Base-by-base conservation (phyloP, 2,113 vertebrate genomes). In the Uria lomvia region DNA sequence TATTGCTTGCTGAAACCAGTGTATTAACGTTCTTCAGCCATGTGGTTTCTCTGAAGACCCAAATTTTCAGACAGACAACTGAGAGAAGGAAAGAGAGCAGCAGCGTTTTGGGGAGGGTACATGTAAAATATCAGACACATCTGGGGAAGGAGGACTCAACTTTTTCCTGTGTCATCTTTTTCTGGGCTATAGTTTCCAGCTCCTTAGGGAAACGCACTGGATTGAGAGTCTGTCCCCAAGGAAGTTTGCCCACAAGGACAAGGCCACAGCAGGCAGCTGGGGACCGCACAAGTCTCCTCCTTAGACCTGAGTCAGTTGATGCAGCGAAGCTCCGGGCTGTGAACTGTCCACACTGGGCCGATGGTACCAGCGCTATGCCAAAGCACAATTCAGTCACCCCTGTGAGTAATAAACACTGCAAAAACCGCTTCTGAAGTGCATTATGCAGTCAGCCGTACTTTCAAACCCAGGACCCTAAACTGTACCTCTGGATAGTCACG, bases 261-360 rank as follows among this genome's bases (percentile, higher is more conserved):
- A 67, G 87, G 40, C 26, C 45, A 62, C 32, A 86, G 45, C 29
- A 76, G 36, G 50, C 1, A 1, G 30, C 49, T 86, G 92, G 53
- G 66, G n/a, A 24, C 49, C 26, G 34, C 2, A 2, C 36, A 83
- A 5, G 79, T 62, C 14, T 38, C 32, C 22, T 72, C 66, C 56
- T 94, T 43, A 45, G 36, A 22, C 2, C 0, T 4, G 19, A 63
- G 20, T 10, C 9, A 3, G 22, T 15, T 1, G 12, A 38, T 26
- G 29, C 45, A 70, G 74, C 19, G 50, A 66, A 70, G 47, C 42
- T 75, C 56, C 17, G 0, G 0, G 40, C 36, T 58, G 45, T 32
- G 58, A 17, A 70, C 22, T 50, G 20, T 21, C 74, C 30, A 6
- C 26, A 14, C 34, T 6, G 9, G 17, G 59, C 34, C 2, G 5